Base-by-base conservation (phyloP, 2,888 invertebrate genomes). In the Drosophila borealis region DNA sequence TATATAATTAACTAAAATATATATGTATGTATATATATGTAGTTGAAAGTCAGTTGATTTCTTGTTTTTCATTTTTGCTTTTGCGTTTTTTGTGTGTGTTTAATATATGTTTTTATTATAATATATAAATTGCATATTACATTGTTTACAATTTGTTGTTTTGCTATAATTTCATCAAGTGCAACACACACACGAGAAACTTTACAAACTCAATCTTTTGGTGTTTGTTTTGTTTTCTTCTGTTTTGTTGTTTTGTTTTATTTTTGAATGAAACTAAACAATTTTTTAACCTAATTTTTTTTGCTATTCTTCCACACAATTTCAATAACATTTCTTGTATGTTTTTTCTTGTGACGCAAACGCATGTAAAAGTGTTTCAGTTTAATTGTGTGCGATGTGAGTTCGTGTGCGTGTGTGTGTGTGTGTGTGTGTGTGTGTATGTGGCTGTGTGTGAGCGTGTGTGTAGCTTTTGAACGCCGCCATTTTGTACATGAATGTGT, bases 401-500 rank as follows among this genome's bases (percentile, higher is more conserved):
- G 8, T 29, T 8, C 29, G 29, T 3, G 53, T 53, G 49, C 68
- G 33, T 33, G 34, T 62, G 51, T 37, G 29, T 19, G n/a, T 44
- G 11, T 21, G 21, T 62, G 21, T 19, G 19, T n/a, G 25, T 37
- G 44, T 54, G 54, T 66, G 59, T 37, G 37, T 6, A 2, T 6
- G 21, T 36, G 50, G 6, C 13, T 69, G 29, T 14, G 39, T 64
- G 50, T 51, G 10, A 14, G 64, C 53, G 48, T 82, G 44, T 39
- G 13, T 61, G 42, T 42, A 44, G 68, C 81, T 87, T 83, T 89
- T 81, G 17, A 81, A 88, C 88, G 81, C 48, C 66, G 73, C 80
- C 85, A 74, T 84, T 79, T 84, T 74, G 55, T 73, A 49, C 33
- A 61, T 78, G 59, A 61, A 51, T 65, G 33, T 63, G 48, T 50